Evolutionary conservation across 1,140 invertebrate genomes (phyloP).

Genomic region (Maniola jurtina): DNA sequence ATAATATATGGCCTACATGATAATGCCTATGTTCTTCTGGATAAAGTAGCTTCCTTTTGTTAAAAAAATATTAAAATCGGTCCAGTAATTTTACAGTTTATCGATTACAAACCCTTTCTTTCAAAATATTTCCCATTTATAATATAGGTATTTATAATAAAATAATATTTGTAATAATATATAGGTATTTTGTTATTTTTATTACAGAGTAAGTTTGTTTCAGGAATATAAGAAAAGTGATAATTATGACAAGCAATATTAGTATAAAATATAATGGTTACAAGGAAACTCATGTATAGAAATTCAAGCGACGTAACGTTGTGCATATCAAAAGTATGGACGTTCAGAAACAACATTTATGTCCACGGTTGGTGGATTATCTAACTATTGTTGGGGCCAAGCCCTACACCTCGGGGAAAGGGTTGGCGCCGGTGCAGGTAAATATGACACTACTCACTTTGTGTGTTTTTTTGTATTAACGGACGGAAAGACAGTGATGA

Average conservation of each 20-base stretch:
- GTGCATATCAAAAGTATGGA: constrained; percentile 76
- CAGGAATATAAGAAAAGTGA: constrained; percentile 57
- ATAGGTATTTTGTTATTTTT: neutral
- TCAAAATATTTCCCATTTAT: too few species aligned
- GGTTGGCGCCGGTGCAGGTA: constrained; percentile 87
- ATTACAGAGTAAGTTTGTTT: constrained; percentile 29
- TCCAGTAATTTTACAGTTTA: too few species aligned
- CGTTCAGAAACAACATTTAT: constrained; percentile 88
- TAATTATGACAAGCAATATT: constrained; percentile 76
- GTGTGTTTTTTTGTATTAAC: too few species aligned
- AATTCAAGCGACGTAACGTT: constrained; percentile 28
- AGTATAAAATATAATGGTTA: constrained; percentile 65
- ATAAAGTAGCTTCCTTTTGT: too few species aligned
- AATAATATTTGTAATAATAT: neutral
- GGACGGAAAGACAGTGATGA: too few species aligned
- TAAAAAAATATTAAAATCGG: too few species aligned
- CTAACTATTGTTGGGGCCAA: constrained; percentile 96
- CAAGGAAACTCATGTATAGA: constrained; percentile 42
- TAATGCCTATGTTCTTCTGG: too few species aligned
- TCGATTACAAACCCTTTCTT: too few species aligned
- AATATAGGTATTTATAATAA: too few species aligned
- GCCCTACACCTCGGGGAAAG: constrained; percentile 83
- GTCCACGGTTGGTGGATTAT: constrained; percentile 95
- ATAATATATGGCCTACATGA: too few species aligned
- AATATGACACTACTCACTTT: constrained; percentile 23